These are phyloP conservation scores for Notolepis coatsorum DNA, from an alignment of 2,797 vertebrate species.

Conservation along the genomic window DNA sequence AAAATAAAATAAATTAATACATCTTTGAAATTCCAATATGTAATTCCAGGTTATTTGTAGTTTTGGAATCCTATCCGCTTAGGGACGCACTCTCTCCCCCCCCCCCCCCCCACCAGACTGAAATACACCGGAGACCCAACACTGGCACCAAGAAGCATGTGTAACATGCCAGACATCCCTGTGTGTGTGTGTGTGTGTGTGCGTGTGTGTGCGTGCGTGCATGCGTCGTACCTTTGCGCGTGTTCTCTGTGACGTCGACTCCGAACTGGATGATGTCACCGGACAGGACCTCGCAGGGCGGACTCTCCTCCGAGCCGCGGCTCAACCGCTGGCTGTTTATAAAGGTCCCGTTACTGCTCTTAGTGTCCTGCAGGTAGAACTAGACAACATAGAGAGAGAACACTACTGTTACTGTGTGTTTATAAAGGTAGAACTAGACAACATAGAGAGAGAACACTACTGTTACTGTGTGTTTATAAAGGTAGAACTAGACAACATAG, in stretches of 20 bases:
- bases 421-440: neutral
- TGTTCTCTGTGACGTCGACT: slow-evolving; percentile 98
- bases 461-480: no score
- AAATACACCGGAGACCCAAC: no score
- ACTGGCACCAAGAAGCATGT: no score
- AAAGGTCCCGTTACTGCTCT: slow-evolving; percentile 99
- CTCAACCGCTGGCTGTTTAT: slow-evolving; percentile 99
- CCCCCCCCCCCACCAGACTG: no score
- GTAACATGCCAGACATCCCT: neutral
- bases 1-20: no score
- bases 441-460: neutral
- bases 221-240: slow-evolving; percentile 92
- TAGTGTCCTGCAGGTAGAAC: slow-evolving; percentile 99
- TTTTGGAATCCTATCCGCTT: no score
- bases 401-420: no score
- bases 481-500: no score
- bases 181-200: neutral
- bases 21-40: no score
- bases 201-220: neutral
- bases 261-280: slow-evolving; percentile 99
- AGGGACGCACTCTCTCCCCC: no score
- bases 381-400: slow-evolving; percentile 79
- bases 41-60: no score
- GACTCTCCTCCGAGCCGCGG: slow-evolving; percentile 98
- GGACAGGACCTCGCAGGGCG: slow-evolving; percentile 97